phyloP scores from a whole-genome alignment of 1,140 invertebrate species.

The Hestina assimilis region DNA sequence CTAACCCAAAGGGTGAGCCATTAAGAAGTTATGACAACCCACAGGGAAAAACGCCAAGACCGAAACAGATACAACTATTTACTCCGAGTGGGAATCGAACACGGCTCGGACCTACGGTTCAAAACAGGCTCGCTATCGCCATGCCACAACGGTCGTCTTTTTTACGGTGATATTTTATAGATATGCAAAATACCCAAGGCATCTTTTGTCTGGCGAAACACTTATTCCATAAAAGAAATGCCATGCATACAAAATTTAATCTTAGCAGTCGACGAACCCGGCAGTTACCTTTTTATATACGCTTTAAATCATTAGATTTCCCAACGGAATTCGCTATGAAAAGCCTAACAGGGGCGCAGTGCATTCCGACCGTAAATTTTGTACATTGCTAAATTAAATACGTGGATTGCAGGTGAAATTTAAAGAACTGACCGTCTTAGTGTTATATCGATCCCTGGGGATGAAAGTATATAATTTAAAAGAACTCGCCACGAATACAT shows the following conservation, averaged over 20 bases:
- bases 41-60: no score
- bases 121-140: no score
- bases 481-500: no score
- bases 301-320: conserved; percentile 53
- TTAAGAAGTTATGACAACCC: no score
- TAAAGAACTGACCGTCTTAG: conserved; percentile 28
- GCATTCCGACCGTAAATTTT: conserved; percentile 43
- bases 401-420: conserved; percentile 62
- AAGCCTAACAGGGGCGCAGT: conserved; percentile 31
- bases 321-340: conserved; percentile 34
- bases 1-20: no score
- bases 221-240: conserved; percentile 9
- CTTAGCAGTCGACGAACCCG: conserved; percentile 24
- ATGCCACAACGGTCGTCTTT: no score
- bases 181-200: conserved; percentile 10
- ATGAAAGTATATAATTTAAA: background rate
- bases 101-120: no score
- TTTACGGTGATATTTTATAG: no score
- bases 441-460: background rate
- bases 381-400: conserved; percentile 63
- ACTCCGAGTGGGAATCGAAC: no score
- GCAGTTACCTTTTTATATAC: conserved; percentile 36
- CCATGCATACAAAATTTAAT: conserved; percentile 31
- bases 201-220: background rate
- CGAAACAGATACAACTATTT: no score